Evolutionary conservation across 2,888 invertebrate genomes (phyloP).

Genomic region (Taphrorychus bicolor): DNA sequence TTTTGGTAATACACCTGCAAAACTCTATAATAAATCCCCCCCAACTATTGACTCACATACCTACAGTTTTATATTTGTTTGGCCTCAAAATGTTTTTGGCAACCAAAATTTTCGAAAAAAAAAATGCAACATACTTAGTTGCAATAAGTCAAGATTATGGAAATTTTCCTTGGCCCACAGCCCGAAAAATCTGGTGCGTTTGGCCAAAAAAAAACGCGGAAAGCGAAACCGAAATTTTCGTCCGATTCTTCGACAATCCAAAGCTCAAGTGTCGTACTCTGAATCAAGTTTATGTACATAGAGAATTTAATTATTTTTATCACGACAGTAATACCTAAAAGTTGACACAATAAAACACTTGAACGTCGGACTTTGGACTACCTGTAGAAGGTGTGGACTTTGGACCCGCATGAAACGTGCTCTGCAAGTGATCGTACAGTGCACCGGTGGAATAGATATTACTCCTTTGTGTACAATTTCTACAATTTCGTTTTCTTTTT

Average conservation of each 20-base stretch:
- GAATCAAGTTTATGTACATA: no score
- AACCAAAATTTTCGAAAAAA: no score
- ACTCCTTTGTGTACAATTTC: not conserved
- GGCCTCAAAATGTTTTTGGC: no score
- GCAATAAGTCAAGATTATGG: not conserved
- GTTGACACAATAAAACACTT: slow-evolving; percentile 35
- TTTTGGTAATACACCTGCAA: no score
- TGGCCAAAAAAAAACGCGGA: not conserved
- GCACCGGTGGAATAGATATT: not conserved
- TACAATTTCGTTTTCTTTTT: not conserved
- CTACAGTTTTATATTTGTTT: no score
- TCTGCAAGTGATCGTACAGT: slow-evolving; percentile 24
- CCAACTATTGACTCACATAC: no score
- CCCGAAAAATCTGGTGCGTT: not conserved
- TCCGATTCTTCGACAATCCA: not conserved
- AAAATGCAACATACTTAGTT: not conserved
- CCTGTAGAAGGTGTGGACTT: slow-evolving; percentile 51
- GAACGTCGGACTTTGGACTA: slow-evolving; percentile 54
- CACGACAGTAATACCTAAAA: not conserved
- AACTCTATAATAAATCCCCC: no score
- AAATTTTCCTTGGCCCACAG: not conserved
- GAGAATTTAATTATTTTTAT: not conserved
- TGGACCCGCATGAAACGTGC: slow-evolving; percentile 49
- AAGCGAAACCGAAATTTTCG: not conserved
- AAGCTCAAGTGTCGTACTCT: not conserved